Conservation (phyloP, 1,140 invertebrate genomes). For the Leucophenga varia region DNA sequence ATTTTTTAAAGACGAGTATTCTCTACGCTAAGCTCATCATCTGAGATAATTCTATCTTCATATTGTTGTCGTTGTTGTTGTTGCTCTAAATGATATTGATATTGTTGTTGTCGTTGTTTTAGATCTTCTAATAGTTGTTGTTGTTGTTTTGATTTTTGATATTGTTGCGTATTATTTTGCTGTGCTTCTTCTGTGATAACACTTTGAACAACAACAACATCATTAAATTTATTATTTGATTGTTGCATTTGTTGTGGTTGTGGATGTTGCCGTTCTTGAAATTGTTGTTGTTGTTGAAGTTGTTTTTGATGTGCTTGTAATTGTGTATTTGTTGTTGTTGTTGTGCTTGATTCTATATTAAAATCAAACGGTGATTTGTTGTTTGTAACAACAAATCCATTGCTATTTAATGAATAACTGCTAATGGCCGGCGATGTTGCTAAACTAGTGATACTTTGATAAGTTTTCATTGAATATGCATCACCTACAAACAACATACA, state of each 20-base stretch:
- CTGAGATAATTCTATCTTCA: conserved; percentile 13
- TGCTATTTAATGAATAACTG: conserved; percentile 53
- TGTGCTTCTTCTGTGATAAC: too few relatives aligned
- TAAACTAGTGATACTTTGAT: conserved; percentile 57
- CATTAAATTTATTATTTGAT: too few relatives aligned
- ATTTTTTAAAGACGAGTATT: conserved; percentile 46
- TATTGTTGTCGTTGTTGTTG: conserved; percentile 5
- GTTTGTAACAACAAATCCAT: conserved; percentile 48
- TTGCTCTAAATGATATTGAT: not conserved
- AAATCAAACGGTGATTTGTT: not conserved
- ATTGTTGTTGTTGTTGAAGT: conserved; percentile 15
- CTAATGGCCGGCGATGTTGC: conserved; percentile 53
- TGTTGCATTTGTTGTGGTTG: too few relatives aligned
- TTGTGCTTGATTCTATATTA: conserved; percentile 7
- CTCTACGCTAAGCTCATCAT: conserved; percentile 51
- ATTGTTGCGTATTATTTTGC: too few relatives aligned
- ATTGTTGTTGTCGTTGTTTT: not conserved
- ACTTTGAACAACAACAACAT: too few relatives aligned
- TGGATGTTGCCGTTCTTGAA: conserved; percentile 7
- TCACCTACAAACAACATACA: conserved; percentile 41
- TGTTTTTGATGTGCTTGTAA: not conserved
- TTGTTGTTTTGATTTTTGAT: not conserved
- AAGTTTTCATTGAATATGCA: conserved; percentile 56
- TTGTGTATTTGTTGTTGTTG: conserved; percentile 4
- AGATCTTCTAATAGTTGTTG: conserved; percentile 21